phyloP scores from a whole-genome alignment of 2,888 invertebrate genomes.

The Perithous albicinctus region DNA sequence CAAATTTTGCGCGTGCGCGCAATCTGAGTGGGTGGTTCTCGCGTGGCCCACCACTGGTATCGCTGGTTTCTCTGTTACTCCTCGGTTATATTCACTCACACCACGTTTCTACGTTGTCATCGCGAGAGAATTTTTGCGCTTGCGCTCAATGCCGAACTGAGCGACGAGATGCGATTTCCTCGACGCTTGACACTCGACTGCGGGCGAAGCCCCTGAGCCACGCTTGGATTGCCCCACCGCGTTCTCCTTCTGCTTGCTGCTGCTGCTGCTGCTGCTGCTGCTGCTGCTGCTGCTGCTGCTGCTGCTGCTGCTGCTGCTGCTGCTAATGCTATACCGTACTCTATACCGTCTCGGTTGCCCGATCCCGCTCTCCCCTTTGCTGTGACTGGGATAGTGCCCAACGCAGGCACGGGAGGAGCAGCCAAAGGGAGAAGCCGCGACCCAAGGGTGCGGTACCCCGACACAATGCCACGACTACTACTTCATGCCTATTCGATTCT shows the following conservation, averaged over 20 bases:
- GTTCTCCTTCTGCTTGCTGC: neutral
- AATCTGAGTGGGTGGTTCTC: constrained; percentile 43
- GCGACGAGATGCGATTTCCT: constrained; percentile 53
- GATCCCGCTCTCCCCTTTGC: constrained; percentile 48
- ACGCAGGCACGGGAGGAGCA: constrained; percentile 19
- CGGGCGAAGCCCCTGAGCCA: constrained; percentile 51
- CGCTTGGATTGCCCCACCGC: constrained; percentile 38
- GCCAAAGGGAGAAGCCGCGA: constrained; percentile 7
- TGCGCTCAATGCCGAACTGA: constrained; percentile 56
- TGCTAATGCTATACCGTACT: neutral
- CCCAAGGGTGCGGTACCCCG: constrained; percentile 22
- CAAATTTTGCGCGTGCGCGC: constrained; percentile 29
- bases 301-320: too few species aligned
- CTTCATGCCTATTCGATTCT: constrained; percentile 30
- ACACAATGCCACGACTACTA: constrained; percentile 24
- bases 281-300: too few species aligned
- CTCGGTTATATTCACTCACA: constrained; percentile 26
- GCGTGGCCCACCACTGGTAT: constrained; percentile 29
- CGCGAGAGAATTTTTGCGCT: constrained; percentile 60
- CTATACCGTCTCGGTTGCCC: constrained; percentile 28
- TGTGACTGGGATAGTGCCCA: constrained; percentile 40
- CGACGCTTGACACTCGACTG: constrained; percentile 67
- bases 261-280: too few species aligned
- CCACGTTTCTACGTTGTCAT: constrained; percentile 45
- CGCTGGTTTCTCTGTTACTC: constrained; percentile 25